Evolutionary conservation across 1,140 invertebrate genomes (phyloP).

Genomic region (Microplitis mediator): DNA sequence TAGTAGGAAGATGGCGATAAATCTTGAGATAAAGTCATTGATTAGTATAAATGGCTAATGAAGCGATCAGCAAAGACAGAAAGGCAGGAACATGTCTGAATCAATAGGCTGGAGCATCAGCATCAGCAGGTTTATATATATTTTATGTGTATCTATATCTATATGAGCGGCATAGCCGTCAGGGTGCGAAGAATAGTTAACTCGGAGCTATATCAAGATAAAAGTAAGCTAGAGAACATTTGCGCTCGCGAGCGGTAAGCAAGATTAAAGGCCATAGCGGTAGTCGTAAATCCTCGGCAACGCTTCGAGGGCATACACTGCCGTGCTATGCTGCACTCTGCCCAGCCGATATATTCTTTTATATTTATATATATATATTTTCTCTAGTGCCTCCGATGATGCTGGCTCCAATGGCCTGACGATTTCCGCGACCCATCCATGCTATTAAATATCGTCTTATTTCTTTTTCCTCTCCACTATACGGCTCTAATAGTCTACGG

Average conservation of each 20-base stretch:
- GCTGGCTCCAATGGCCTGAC: constrained; percentile 15
- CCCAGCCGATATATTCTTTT: not conserved
- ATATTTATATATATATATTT: not conserved
- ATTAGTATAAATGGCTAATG: not conserved
- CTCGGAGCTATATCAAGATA: constrained; percentile 20
- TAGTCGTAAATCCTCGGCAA: constrained; percentile 36
- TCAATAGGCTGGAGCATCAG: not conserved
- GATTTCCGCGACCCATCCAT: constrained; percentile 29
- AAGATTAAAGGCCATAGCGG: constrained; percentile 34
- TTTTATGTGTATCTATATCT: not conserved
- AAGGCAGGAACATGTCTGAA: not conserved
- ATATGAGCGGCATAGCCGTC: not conserved
- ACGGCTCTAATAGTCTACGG: too few relatives aligned
- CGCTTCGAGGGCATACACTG: constrained; percentile 24
- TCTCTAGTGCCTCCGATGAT: not conserved
- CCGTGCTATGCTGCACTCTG: not conserved
- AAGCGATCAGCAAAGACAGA: constrained; percentile 11
- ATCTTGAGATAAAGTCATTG: not conserved
- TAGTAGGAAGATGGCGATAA: not conserved
- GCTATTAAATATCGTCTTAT: constrained; percentile 11
- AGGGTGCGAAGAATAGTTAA: constrained; percentile 19
- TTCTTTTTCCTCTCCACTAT: not conserved
- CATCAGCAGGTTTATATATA: not conserved
- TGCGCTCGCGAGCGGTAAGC: constrained; percentile 25
- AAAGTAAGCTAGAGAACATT: constrained; percentile 20